Evolutionary conservation across 23 tunicate species (phyloP).

Genomic region (Clavelina lepadiformis): DNA sequence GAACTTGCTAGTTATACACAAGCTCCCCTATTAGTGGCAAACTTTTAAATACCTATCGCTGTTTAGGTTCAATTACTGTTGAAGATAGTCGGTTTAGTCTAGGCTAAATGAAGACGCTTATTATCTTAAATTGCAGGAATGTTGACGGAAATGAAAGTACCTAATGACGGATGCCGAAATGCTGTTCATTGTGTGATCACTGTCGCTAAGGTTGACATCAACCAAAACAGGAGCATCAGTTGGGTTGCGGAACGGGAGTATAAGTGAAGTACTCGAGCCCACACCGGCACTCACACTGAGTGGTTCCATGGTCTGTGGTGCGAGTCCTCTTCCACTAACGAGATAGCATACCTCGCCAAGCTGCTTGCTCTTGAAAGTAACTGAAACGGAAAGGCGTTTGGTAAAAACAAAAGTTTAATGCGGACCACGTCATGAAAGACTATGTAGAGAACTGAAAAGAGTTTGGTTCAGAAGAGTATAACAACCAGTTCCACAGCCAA

Average conservation of each 20-base stretch:
- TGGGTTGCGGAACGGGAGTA: slow-evolving; percentile 87
- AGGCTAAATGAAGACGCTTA: too few relatives aligned
- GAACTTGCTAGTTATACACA: background rate
- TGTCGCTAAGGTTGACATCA: slow-evolving; percentile 53
- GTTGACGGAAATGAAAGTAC: too few relatives aligned
- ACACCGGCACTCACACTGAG: slow-evolving; percentile 69
- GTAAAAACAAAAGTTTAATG: background rate
- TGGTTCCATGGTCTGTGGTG: slow-evolving; percentile 90
- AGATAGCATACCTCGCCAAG: slow-evolving; percentile 73
- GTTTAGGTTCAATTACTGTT: too few relatives aligned
- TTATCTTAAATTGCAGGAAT: too few relatives aligned
- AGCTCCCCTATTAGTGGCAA: too few relatives aligned
- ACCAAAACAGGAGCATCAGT: slow-evolving; percentile 58
- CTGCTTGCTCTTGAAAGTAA: slow-evolving; percentile 61
- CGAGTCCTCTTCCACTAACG: slow-evolving; percentile 59
- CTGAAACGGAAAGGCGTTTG: slow-evolving; percentile 27
- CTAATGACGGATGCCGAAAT: slow-evolving; percentile 66
- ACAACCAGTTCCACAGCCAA: too few relatives aligned
- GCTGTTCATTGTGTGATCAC: slow-evolving; percentile 60
- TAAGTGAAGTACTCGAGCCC: slow-evolving; percentile 80
- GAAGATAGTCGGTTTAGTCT: too few relatives aligned
- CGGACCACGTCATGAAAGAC: background rate
- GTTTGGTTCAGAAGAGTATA: too few relatives aligned
- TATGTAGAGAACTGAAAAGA: background rate
- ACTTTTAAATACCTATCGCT: too few relatives aligned